Evolutionary conservation across 2,888 invertebrate genomes (phyloP).

Genomic region (Trypoxylon attenuatum): DNA sequence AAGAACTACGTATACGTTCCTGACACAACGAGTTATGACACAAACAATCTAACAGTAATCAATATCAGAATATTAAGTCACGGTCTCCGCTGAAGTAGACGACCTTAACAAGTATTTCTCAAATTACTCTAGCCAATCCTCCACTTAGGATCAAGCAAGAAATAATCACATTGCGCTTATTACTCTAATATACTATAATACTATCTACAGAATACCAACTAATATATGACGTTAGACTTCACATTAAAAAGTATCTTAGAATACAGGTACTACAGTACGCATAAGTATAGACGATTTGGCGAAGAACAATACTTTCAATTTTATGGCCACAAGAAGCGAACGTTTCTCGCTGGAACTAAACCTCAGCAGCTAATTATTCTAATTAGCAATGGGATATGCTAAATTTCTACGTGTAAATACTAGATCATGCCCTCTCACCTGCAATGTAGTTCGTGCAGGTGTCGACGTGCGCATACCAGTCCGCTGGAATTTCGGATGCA

Average conservation of each 20-base stretch:
- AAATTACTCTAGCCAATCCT: not conserved
- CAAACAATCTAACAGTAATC: constrained; percentile 16
- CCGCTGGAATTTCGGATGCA: constrained; percentile 68
- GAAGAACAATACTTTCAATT: too few relatives aligned
- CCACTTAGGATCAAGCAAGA: constrained; percentile 8
- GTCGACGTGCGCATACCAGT: constrained; percentile 65
- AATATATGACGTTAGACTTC: not conserved
- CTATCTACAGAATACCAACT: constrained; percentile 1
- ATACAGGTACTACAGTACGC: not conserved
- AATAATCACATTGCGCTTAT: constrained; percentile 21
- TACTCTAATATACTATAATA: constrained; percentile 15
- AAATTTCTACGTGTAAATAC: constrained; percentile 16
- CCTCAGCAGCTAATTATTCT: too few relatives aligned
- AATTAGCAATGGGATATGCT: too few relatives aligned
- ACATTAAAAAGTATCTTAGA: not conserved
- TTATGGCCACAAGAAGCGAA: too few relatives aligned
- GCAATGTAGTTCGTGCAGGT: constrained; percentile 68
- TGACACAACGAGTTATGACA: constrained; percentile 10
- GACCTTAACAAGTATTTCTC: not conserved
- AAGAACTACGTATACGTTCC: constrained; percentile 21
- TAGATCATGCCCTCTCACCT: constrained; percentile 68
- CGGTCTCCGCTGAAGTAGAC: not conserved
- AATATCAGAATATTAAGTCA: constrained; percentile 3
- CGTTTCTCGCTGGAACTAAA: too few relatives aligned
- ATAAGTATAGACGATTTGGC: not conserved